These are phyloP conservation scores for Hippocampus zosterae DNA, from an alignment of 2,113 vertebrate species.

Conservation along the genomic window DNA sequence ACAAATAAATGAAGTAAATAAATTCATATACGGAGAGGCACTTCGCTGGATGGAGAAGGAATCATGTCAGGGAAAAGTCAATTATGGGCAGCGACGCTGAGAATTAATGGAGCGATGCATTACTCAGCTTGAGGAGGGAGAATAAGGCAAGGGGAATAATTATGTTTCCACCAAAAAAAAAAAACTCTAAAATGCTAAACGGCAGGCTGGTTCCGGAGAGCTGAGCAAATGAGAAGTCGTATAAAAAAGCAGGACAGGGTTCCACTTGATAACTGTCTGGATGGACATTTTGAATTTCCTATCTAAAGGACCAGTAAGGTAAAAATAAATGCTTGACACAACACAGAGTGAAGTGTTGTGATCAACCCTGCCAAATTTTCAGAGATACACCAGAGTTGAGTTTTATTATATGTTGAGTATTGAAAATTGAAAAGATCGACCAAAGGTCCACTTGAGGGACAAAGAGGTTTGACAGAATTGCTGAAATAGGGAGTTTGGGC, in stretches of 20 bases:
- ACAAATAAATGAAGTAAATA: no score
- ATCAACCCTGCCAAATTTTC: background rate
- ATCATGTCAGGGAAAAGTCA: conserved; percentile 79
- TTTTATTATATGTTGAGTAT: background rate
- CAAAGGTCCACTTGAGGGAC: no score
- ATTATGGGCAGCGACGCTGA: conserved; percentile 71
- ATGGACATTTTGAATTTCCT: background rate
- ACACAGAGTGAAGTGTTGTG: background rate
- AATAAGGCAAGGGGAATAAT: conserved; percentile 65
- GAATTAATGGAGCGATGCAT: conserved; percentile 77
- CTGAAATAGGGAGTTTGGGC: background rate
- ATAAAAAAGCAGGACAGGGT: background rate
- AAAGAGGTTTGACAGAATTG: background rate
- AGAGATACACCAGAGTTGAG: no score
- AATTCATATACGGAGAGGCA: conserved; percentile 55
- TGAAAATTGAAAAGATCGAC: background rate
- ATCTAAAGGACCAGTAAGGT: background rate
- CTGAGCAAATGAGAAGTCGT: conserved; percentile 23
- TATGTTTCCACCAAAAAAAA: conserved; percentile 63
- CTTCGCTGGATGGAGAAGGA: conserved; percentile 66
- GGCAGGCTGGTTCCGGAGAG: conserved; percentile 44
- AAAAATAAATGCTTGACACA: background rate
- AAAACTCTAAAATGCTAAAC: conserved; percentile 62
- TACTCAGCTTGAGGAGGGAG: conserved; percentile 72
- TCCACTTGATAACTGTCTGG: conserved; percentile 1